These are phyloP conservation scores for Machaerirhynchus nigripectus DNA, from an alignment of 2,113 vertebrate species.

Conservation along the genomic window DNA sequence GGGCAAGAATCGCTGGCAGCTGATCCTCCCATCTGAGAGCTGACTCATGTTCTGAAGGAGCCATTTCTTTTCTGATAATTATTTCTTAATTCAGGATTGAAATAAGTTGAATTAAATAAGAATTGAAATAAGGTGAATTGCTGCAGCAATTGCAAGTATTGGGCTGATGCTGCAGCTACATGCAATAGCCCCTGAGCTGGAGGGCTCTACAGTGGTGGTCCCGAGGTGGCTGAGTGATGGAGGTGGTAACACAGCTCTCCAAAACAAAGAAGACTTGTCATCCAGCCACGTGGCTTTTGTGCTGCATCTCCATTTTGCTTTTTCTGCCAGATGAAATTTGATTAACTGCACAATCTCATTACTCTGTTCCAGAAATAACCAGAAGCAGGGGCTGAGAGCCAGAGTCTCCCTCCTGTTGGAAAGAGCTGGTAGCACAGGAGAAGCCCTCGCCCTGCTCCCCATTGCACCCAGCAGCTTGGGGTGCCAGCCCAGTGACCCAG, in stretches of 20 bases:
- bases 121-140: too few species aligned
- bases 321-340: neutral
- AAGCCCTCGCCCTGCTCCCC: neutral
- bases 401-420: neutral
- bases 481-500: neutral
- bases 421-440: neutral
- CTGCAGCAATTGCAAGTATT: neutral
- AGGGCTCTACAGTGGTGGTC: neutral
- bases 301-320: neutral
- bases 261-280: neutral
- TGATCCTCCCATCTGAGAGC: neutral
- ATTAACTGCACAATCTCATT: neutral
- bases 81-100: neutral
- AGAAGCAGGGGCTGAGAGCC: neutral
- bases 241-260: neutral
- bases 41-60: neutral
- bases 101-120: neutral
- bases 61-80: neutral
- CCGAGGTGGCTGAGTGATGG: neutral
- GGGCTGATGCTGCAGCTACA: neutral
- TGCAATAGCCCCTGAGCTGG: neutral
- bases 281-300: neutral
- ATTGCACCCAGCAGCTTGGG: neutral
- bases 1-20: neutral
- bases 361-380: neutral